Base-by-base conservation (phyloP, 2,888 invertebrate genomes). In the Graphium colonna region DNA sequence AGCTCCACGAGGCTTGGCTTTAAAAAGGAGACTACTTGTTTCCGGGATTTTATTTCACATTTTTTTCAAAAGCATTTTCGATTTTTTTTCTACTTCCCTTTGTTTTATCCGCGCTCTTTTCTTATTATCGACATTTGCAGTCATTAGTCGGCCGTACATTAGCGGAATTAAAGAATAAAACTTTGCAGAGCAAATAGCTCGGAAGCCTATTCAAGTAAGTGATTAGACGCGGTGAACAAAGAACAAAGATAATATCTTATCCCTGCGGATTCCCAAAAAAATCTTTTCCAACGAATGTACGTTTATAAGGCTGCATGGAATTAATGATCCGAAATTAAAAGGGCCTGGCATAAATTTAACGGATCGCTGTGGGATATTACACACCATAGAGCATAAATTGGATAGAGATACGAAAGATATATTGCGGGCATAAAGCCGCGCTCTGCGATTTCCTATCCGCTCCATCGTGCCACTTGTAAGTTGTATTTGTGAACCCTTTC, bases 301-400 rank as follows among this genome's bases (percentile, higher is more conserved):
- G 50, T 60, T 67, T 66, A 65, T 65, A 67, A 67, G 69, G 69
- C 71, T 69, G 75, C 3, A 21, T 21, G 2, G 68, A 77, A 79
- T 77, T 72, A 77, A 79, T 75, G n/a, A n/a, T n/a, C n/a, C n/a
- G 82, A 82, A 82, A 79, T 79, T 80, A 73, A 74, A 71, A 65
- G 33, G 3, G 63, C 62, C 62, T 60, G 71, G 76, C 72, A 74
- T 3, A 21, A 21, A 21, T 21, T 3, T 3, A 21, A 21, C 3
- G 21, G 21, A 21, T 21, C 21, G 21, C 21, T 5, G 50, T 62
- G 77, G 79, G 81, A 83, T 82, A 86, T n/a, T n/a, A n/a, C n/a
- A n/a, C n/a, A n/a, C n/a, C 84, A 84, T 83, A 85, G 80, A 83
- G 79, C 80, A 83, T 83, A 83, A 86, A 86, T 85, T 83, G 85